phyloP scores from a whole-genome alignment of 1,140 invertebrate genomes.

The Drosophila navojoa region DNA sequence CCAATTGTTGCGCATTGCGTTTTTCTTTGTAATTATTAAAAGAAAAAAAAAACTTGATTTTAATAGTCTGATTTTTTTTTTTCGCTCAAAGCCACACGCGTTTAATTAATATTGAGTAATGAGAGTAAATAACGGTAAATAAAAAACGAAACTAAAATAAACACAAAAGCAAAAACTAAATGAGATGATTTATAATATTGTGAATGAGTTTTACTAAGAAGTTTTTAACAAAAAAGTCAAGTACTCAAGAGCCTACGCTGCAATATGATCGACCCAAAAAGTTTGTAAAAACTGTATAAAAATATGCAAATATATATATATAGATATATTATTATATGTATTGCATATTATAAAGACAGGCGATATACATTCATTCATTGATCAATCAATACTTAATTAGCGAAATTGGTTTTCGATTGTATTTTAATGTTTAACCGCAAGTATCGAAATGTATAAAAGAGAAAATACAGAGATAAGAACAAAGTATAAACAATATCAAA shows the following conservation, averaged over 20 bases:
- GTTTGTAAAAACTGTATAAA: neutral
- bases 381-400: slow-evolving; percentile 5
- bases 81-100: slow-evolving; percentile 44
- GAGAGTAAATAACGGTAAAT: slow-evolving; percentile 4
- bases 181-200: slow-evolving; percentile 3
- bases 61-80: slow-evolving; percentile 44
- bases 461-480: no score
- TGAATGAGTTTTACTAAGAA: slow-evolving; percentile 31
- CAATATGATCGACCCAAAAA: neutral
- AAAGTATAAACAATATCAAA: slow-evolving; percentile 1
- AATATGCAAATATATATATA: neutral
- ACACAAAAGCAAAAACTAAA: neutral
- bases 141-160: neutral
- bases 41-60: slow-evolving; percentile 31
- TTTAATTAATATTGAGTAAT: slow-evolving; percentile 35
- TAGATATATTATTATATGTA: no score
- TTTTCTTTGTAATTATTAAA: slow-evolving; percentile 52
- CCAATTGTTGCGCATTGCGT: slow-evolving; percentile 34
- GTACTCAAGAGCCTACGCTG: slow-evolving; percentile 7
- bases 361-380: slow-evolving; percentile 12
- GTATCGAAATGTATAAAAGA: neutral
- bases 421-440: slow-evolving; percentile 2
- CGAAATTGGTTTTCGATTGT: slow-evolving; percentile 19
- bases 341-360: slow-evolving; percentile 8
- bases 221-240: slow-evolving; percentile 28